Conservation (phyloP, 1,140 invertebrate species). For the Bathynomus jamesi region DNA sequence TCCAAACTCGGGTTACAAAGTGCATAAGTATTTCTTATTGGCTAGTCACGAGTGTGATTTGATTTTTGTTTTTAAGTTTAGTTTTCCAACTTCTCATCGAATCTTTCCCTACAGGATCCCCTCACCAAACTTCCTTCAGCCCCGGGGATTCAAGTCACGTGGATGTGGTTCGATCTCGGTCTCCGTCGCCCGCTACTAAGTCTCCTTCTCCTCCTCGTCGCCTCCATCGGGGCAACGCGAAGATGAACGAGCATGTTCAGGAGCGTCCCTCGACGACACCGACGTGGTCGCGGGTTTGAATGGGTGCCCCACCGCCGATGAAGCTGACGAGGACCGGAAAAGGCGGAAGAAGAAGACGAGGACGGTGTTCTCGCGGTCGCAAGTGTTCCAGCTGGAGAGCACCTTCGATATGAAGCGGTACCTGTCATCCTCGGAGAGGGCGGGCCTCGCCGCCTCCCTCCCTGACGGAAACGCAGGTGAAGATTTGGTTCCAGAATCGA, state of each 20-base stretch:
- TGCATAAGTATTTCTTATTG: too few species aligned
- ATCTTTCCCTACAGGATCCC: constrained; percentile 15
- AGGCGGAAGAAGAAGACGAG: constrained; percentile 97
- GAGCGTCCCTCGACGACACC: constrained; percentile 42
- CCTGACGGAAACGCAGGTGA: constrained; percentile 84
- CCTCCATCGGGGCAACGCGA: constrained; percentile 40
- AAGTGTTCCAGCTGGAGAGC: constrained; percentile 92
- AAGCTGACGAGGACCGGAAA: constrained; percentile 46
- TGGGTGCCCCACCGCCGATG: constrained; percentile 16
- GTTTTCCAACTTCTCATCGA: too few species aligned
- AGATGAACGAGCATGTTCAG: constrained; percentile 48
- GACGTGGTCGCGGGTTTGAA: constrained; percentile 45
- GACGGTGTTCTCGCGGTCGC: constrained; percentile 87
- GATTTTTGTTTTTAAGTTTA: too few species aligned
- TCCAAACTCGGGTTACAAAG: too few species aligned
- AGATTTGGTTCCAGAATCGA: constrained; percentile 93
- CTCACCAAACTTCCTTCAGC: constrained; percentile 1
- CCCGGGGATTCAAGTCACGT: constrained; percentile 23
- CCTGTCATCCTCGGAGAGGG: constrained; percentile 88
- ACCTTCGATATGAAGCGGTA: constrained; percentile 98
- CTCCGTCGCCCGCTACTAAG: constrained; percentile 16
- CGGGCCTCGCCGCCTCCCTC: constrained; percentile 83
- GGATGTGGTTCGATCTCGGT: constrained; percentile 39
- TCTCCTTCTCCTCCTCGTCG: constrained; percentile 34
- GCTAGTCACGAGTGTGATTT: too few species aligned